These are phyloP conservation scores for Zele albiditarsus DNA, from an alignment of 2,888 invertebrate genomes.

Conservation along the genomic window DNA sequence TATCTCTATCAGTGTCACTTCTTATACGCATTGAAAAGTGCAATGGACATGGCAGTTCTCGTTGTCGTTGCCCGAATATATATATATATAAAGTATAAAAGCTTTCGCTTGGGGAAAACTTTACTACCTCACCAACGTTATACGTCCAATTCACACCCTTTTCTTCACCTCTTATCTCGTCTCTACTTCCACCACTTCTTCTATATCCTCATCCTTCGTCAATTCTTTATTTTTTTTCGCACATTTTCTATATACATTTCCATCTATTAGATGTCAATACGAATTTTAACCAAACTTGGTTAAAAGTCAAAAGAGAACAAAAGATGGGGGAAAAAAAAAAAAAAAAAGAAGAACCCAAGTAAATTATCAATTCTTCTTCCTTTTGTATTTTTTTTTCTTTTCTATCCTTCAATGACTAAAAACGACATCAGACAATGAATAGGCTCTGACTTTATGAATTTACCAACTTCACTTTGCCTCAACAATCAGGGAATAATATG, in stretches of 20 bases:
- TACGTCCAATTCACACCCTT: not conserved
- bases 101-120: not conserved
- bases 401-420: conserved; percentile 47
- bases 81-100: not conserved
- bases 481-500: not conserved
- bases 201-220: not conserved
- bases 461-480: not conserved
- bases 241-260: conserved; percentile 9
- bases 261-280: conserved; percentile 26
- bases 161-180: not conserved
- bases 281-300: conserved; percentile 16
- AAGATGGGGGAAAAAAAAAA: not conserved
- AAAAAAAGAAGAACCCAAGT: not conserved
- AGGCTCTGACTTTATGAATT: conserved; percentile 12
- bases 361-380: not conserved
- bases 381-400: no score
- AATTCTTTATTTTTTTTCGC: conserved; percentile 38
- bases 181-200: not conserved
- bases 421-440: conserved; percentile 51
- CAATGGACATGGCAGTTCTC: conserved; percentile 10
- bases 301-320: not conserved
- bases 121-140: conserved; percentile 2
- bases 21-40: not conserved
- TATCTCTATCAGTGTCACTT: conserved; percentile 15
- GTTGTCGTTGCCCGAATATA: not conserved